These are phyloP conservation scores for Drosophila ercepeae DNA, from an alignment of 1,140 invertebrate species.

Conservation along the genomic window DNA sequence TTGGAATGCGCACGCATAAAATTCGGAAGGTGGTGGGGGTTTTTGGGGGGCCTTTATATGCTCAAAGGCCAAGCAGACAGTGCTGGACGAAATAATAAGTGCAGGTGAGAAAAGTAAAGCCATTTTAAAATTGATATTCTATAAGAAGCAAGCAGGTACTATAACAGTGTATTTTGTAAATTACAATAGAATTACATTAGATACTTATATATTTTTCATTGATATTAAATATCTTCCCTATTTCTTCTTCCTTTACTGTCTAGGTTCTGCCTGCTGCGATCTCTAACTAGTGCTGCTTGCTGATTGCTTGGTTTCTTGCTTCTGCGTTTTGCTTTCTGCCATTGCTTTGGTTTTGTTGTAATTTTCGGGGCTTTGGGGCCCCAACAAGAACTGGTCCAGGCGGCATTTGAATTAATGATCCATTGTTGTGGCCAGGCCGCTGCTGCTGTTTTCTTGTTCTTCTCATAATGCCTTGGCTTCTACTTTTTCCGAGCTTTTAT, in stretches of 20 bases:
- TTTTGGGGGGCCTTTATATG: constrained; percentile 18
- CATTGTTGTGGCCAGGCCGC: constrained; percentile 42
- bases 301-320: constrained; percentile 32
- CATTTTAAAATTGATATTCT: background rate
- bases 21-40: background rate
- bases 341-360: constrained; percentile 19
- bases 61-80: constrained; percentile 49
- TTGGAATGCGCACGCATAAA: constrained; percentile 68
- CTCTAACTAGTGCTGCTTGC: constrained; percentile 22
- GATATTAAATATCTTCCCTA: no score
- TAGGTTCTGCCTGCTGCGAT: constrained; percentile 65
- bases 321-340: constrained; percentile 29
- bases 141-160: no score
- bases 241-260: background rate
- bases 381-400: constrained; percentile 73
- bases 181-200: no score
- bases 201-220: no score
- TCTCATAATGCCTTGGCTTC: constrained; percentile 12
- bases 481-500: constrained; percentile 20
- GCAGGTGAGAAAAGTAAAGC: background rate
- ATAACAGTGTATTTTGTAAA: no score
- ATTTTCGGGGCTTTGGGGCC: constrained; percentile 41
- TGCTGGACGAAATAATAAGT: background rate
- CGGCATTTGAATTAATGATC: constrained; percentile 82
- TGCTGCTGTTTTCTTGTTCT: constrained; percentile 36